Base-by-base conservation (phyloP, 1,140 invertebrate species). In the Odontomachus brunneus region DNA sequence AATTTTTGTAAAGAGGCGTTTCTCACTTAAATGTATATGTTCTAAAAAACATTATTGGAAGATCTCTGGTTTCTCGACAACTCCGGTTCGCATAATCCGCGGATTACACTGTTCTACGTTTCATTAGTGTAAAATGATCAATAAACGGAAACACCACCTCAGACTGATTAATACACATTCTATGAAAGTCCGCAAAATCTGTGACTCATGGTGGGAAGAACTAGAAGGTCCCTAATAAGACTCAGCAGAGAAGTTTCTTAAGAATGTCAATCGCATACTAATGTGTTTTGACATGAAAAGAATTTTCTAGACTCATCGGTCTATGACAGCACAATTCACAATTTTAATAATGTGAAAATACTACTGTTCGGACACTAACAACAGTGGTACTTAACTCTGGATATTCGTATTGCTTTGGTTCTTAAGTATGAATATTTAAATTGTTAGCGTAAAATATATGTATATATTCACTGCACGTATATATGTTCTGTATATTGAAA, bases 131-230 rank as follows among this genome's bases (percentile, higher is more conserved):
- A 74, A 74, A 73, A n/a, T 38, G 53, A 76, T 53, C 53, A 66
- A 75, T 51, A 75, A 44, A 59, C 19, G 55, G 55, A 59, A 24
- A 65, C 22, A 51, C 63, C 44, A 17, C 24, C 14, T 51, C 7
- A 1, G 22, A 11, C 48, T 65, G 19, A 11, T 24, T 48, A 1
- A 44, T 26, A 2, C 44, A 33, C n/a, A 53, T 51, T 66, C 44
- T n/a, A 15, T 51, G 14, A 33, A 65, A 75, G 14, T 65, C 60
- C n/a, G n/a, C 14, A 73, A 44, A 59, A 59, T 73, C 4, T 48
- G 4, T 73, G 26, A 76, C 26, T 76, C 44, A 76, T 19, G 11
- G 12, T 22, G 4, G 44, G 44, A 76, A 65, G 59, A 33, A 60
- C 17, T 74, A 48, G 48, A 3, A 74, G 22, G 44, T 60, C 22